These are phyloP conservation scores for Actinemys pallida DNA, from an alignment of 2,113 vertebrate species.

Conservation along the genomic window DNA sequence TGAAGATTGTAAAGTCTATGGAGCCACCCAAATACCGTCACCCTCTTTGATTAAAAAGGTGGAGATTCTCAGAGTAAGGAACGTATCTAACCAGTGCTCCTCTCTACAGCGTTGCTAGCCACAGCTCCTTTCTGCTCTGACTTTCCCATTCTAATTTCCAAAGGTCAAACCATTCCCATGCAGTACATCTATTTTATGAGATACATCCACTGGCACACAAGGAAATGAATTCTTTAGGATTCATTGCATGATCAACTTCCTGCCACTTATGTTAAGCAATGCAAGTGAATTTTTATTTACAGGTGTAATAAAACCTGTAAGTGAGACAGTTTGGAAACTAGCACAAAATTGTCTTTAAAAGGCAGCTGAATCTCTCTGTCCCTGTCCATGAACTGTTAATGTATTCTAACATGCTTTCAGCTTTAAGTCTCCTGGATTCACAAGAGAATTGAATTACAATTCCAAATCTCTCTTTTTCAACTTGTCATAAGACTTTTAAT, in stretches of 20 bases:
- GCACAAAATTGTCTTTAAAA: background rate
- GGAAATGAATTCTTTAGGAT: background rate
- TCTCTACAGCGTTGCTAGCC: background rate
- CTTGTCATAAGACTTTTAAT: conserved; percentile 61
- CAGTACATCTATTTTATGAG: fast-evolving
- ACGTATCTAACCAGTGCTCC: background rate
- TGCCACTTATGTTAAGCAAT: background rate
- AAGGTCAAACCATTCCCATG: background rate
- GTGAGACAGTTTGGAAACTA: background rate
- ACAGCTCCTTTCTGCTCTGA: background rate
- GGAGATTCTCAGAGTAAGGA: fast-evolving
- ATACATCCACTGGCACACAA: background rate
- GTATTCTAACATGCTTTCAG: conserved; percentile 51
- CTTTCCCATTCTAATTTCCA: background rate
- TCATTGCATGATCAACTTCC: background rate
- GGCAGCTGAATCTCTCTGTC: background rate
- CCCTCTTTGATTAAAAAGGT: background rate
- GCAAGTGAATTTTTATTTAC: background rate
- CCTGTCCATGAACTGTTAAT: conserved; percentile 12
- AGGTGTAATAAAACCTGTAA: background rate
- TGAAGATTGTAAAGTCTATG: background rate
- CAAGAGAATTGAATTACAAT: conserved; percentile 67
- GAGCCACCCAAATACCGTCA: background rate
- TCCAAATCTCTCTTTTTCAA: conserved; percentile 69
- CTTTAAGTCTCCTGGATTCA: conserved; percentile 57